Evolutionary conservation across 2,888 invertebrate genomes (phyloP).

Genomic region (Halocaridina rubra): DNA sequence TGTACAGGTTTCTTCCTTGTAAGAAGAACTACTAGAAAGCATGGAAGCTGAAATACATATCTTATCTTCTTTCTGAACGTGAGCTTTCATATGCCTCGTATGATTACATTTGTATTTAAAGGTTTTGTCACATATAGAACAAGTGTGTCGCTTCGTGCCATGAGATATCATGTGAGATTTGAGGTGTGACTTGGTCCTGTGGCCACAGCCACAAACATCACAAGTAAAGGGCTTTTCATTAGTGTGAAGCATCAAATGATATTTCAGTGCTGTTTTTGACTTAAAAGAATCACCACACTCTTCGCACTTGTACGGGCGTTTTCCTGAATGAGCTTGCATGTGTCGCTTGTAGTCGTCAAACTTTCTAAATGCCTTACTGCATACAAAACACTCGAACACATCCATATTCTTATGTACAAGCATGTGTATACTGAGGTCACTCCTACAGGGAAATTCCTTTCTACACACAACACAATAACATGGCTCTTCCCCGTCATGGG

Average conservation of each 20-base stretch:
- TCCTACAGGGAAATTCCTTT: background rate
- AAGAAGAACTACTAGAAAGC: too few relatives aligned
- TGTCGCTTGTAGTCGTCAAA: background rate
- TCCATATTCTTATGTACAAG: background rate
- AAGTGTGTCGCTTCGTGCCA: background rate
- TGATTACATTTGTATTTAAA: background rate
- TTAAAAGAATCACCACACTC: background rate
- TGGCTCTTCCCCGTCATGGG: background rate
- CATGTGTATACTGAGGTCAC: background rate
- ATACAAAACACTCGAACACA: background rate
- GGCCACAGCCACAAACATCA: background rate
- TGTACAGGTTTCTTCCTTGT: too few relatives aligned
- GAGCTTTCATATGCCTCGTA: background rate
- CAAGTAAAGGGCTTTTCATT: background rate
- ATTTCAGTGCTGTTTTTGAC: background rate
- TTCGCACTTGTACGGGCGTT: background rate
- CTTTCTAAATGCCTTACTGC: background rate
- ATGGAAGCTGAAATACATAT: too few relatives aligned
- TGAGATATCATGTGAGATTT: background rate
- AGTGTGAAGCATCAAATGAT: background rate
- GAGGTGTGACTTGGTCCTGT: background rate
- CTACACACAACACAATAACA: background rate
- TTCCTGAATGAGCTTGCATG: background rate
- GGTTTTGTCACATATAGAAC: background rate
- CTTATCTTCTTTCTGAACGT: too few relatives aligned